phyloP scores from a whole-genome alignment of 2,888 invertebrate genomes.

The Hirtodrosophila histrioides region DNA sequence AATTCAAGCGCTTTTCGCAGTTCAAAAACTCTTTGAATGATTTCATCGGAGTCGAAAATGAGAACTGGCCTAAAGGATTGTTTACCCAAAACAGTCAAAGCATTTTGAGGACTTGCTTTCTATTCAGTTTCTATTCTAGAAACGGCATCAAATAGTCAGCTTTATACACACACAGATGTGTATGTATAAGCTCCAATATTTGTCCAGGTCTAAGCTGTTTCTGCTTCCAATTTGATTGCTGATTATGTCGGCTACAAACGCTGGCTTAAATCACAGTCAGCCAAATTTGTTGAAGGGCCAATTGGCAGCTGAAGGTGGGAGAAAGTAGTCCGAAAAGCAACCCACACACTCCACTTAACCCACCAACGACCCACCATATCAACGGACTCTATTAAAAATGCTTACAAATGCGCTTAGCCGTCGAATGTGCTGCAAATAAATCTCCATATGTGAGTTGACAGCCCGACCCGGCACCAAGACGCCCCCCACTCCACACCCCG shows the following conservation, averaged over 20 bases:
- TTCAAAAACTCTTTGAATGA: too few species aligned
- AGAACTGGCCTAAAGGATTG: too few species aligned
- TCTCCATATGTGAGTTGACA: slow-evolving; percentile 77
- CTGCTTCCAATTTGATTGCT: slow-evolving; percentile 44
- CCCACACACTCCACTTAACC: slow-evolving; percentile 42
- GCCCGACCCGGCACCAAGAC: slow-evolving; percentile 12
- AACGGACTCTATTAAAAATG: slow-evolving; percentile 77
- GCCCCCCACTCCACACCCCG: background rate
- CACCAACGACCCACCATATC: slow-evolving; percentile 27
- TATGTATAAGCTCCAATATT: too few species aligned
- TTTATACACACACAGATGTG: too few species aligned
- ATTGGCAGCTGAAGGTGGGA: slow-evolving; percentile 33
- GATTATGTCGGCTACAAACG: slow-evolving; percentile 54
- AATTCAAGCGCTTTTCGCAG: too few species aligned
- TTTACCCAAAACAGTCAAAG: too few species aligned
- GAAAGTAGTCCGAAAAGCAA: slow-evolving; percentile 2
- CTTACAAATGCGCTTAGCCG: slow-evolving; percentile 76
- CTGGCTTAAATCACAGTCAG: slow-evolving; percentile 42
- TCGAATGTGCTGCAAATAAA: slow-evolving; percentile 61
- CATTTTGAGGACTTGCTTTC: too few species aligned
- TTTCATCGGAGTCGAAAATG: too few species aligned
- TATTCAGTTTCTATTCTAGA: too few species aligned
- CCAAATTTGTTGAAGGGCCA: slow-evolving; percentile 50
- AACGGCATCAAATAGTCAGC: too few species aligned
- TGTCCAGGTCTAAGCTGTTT: background rate